phyloP scores from a whole-genome alignment of 2,113 vertebrate genomes.

The Aythya baeri region DNA sequence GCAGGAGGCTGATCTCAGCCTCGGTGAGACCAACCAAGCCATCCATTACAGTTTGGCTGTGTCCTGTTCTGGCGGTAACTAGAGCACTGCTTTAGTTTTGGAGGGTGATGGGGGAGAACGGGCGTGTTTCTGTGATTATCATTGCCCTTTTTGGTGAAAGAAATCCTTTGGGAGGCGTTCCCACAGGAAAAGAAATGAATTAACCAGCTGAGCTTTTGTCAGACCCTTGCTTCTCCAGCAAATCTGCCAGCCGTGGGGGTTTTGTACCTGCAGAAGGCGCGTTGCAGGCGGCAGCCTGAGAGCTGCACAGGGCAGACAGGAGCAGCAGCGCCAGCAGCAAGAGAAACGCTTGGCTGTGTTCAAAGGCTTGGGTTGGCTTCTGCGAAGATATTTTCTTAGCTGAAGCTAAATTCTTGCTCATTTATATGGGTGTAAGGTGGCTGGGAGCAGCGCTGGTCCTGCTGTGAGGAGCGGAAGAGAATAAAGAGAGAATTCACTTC shows the following conservation, averaged over 20 bases:
- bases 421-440: not conserved
- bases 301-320: not conserved
- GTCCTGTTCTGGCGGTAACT: not conserved
- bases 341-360: not conserved
- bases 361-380: not conserved
- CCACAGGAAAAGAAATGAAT: not conserved
- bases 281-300: not conserved
- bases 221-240: not conserved
- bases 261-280: not conserved
- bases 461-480: not conserved
- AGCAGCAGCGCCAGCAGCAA: not conserved
- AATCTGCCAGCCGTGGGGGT: not conserved
- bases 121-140: not conserved
- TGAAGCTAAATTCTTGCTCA: not conserved
- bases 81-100: fast-evolving
- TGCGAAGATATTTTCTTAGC: not conserved
- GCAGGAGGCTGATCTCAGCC: not conserved
- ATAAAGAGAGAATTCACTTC: not conserved
- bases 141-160: not conserved
- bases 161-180: not conserved
- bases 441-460: not conserved
- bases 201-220: not conserved
- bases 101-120: not conserved
- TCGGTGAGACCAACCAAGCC: not conserved
- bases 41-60: not conserved